Conservation (phyloP, 2,113 vertebrate genomes). For the Pagrus major region DNA sequence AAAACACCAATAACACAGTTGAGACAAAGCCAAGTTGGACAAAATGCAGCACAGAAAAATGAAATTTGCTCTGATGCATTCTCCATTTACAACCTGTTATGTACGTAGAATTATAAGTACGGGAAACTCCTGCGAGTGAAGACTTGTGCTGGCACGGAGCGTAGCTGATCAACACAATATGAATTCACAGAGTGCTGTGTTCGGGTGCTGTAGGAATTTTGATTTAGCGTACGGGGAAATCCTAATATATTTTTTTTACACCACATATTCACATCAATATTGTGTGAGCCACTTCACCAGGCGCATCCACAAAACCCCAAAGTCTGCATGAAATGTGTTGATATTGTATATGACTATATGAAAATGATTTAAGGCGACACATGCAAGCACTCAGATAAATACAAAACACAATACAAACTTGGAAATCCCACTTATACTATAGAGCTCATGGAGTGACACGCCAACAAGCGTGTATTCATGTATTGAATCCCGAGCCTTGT, state of each 20-base stretch:
- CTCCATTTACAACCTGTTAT: not conserved
- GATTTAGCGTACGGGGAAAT: not conserved
- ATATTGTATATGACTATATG: slow-evolving; percentile 39
- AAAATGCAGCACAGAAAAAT: slow-evolving; percentile 8
- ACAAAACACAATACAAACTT: slow-evolving; percentile 57
- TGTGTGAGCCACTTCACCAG: slow-evolving; percentile 2
- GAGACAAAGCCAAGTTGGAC: not conserved
- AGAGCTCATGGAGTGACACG: slow-evolving; percentile 64
- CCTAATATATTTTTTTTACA: not conserved
- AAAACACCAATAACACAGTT: slow-evolving; percentile 15
- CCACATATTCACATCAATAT: slow-evolving; percentile 2
- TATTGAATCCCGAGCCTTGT: slow-evolving; percentile 73
- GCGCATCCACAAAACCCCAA: slow-evolving; percentile 15
- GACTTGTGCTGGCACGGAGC: not conserved
- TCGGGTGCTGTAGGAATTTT: not conserved
- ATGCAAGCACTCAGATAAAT: slow-evolving; percentile 40
- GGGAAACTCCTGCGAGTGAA: not conserved
- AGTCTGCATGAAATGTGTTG: slow-evolving; percentile 1
- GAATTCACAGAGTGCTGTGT: not conserved
- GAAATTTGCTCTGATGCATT: not conserved
- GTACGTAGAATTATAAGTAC: not conserved
- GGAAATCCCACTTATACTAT: slow-evolving; percentile 45
- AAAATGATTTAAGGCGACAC: slow-evolving; percentile 53
- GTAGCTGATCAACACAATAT: not conserved
- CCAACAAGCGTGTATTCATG: slow-evolving; percentile 68